A percentile compares a stretch with the other conserved stretches of the same genome.
Conservation (phyloP, 2,888 invertebrate species). For the Hirtodrosophila cameraria region DNA sequence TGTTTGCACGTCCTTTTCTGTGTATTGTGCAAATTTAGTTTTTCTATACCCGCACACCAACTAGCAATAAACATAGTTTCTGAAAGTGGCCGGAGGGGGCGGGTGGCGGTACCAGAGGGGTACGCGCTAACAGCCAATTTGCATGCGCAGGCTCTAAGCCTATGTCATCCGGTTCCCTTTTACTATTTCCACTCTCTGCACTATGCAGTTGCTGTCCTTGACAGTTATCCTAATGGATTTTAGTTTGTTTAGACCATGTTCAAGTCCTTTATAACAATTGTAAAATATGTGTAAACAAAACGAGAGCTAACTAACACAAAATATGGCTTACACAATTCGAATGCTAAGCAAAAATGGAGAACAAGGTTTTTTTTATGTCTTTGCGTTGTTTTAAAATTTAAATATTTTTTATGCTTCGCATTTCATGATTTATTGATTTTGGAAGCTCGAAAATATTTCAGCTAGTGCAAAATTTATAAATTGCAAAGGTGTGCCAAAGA, state of each 20-base stretch:
- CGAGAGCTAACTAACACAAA: too few relatives aligned
- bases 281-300: slow-evolving; percentile 11
- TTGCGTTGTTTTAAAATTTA: too few relatives aligned
- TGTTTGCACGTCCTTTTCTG: slow-evolving; percentile 72
- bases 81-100: background rate
- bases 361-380: too few relatives aligned
- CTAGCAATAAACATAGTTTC: background rate
- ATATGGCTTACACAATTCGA: too few relatives aligned
- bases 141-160: slow-evolving; percentile 35
- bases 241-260: slow-evolving; percentile 36
- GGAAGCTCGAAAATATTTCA: too few relatives aligned
- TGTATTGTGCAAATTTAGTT: slow-evolving; percentile 72
- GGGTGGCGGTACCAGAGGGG: background rate
- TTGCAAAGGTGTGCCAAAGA: too few relatives aligned
- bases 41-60: slow-evolving; percentile 21
- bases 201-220: slow-evolving; percentile 43
- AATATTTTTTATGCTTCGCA: too few relatives aligned
- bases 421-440: too few relatives aligned
- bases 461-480: too few relatives aligned
- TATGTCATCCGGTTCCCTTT: slow-evolving; percentile 22
- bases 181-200: background rate
- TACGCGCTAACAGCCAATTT: slow-evolving; percentile 41
- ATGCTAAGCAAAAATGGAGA: too few relatives aligned
- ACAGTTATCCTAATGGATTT: slow-evolving; percentile 48
- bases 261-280: slow-evolving; percentile 14